A percentile compares a stretch with the other conserved stretches of the same genome.
These are phyloP conservation scores for Xylota segnis DNA, from an alignment of 2,888 invertebrate species.

Conservation along the genomic window DNA sequence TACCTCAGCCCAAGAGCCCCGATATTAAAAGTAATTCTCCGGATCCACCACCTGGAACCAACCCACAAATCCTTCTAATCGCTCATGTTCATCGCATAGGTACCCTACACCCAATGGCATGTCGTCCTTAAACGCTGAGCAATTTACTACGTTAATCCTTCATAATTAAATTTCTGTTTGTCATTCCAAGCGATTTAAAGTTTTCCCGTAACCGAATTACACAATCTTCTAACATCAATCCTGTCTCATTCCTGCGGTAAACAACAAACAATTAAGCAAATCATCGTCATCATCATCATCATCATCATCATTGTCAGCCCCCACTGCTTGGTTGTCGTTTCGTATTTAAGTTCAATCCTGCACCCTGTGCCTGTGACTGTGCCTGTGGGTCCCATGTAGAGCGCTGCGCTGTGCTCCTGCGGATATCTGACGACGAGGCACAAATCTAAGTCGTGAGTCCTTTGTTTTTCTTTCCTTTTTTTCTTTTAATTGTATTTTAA, in stretches of 20 bases:
- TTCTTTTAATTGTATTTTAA: constrained; percentile 71
- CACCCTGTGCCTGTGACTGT: not conserved
- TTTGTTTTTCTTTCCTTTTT: constrained; percentile 7
- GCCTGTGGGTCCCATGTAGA: not conserved
- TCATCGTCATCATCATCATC: constrained; percentile 50
- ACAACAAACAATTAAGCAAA: constrained; percentile 70
- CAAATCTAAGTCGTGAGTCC: constrained; percentile 61
- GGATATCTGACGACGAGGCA: constrained; percentile 59
- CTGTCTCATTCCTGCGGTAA: constrained; percentile 50
- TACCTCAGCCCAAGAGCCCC: too few relatives aligned
- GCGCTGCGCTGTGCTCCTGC: constrained; percentile 13
- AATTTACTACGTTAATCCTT: constrained; percentile 58
- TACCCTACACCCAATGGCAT: constrained; percentile 26
- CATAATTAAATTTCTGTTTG: constrained; percentile 66
- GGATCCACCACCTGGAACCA: not conserved
- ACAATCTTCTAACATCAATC: constrained; percentile 48
- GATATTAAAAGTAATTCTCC: not conserved
- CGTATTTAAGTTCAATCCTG: constrained; percentile 26
- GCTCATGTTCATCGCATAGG: constrained; percentile 17
- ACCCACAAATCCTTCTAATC: not conserved
- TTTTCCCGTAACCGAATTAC: constrained; percentile 53
- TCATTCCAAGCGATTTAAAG: constrained; percentile 56
- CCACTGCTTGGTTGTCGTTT: constrained; percentile 34
- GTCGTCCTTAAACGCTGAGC: constrained; percentile 17
- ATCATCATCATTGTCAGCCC: constrained; percentile 59